phyloP scores from a whole-genome alignment of 1,140 invertebrate species.

The Drosophila albomicans region DNA sequence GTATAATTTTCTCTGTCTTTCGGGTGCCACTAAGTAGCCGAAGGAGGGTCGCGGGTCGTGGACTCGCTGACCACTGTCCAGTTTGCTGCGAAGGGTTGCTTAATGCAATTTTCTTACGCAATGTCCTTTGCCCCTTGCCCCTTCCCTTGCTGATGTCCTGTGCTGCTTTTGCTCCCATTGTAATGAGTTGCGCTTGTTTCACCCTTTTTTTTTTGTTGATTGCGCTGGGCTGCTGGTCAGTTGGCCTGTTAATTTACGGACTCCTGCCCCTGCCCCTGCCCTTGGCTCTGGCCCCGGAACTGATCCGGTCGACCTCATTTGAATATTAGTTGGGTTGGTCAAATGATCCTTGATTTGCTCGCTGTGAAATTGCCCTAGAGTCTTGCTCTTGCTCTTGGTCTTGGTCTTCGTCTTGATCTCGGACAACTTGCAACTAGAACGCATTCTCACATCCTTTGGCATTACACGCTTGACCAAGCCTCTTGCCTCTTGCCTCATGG shows the following conservation, averaged over 20 bases:
- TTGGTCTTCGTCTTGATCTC: neutral
- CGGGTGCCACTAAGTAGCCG: slow-evolving; percentile 36
- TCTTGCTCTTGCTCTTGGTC: slow-evolving; percentile 14
- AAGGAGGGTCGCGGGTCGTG: slow-evolving; percentile 5
- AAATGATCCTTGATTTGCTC: slow-evolving; percentile 67
- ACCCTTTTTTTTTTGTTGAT: slow-evolving; percentile 24
- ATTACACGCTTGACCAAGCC: slow-evolving; percentile 77
- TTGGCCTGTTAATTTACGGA: slow-evolving; percentile 34
- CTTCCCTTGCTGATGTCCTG: neutral
- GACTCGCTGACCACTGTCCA: slow-evolving; percentile 63
- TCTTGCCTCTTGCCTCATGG: neutral
- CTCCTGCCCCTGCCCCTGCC: slow-evolving; percentile 14
- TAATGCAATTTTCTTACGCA: slow-evolving; percentile 56
- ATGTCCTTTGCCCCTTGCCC: neutral
- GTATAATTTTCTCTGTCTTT: neutral
- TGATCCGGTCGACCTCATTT: slow-evolving; percentile 75
- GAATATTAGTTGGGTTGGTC: slow-evolving; percentile 77
- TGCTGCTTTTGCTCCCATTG: slow-evolving; percentile 64
- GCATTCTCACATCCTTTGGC: slow-evolving; percentile 73
- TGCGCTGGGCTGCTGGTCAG: slow-evolving; percentile 17
- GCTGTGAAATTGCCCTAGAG: slow-evolving; percentile 52
- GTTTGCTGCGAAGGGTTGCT: slow-evolving; percentile 13
- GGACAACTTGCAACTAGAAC: slow-evolving; percentile 14
- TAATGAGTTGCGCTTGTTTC: slow-evolving; percentile 65
- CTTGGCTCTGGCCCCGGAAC: slow-evolving; percentile 24